These are phyloP conservation scores for Heteronetta atricapilla DNA, from an alignment of 2,113 vertebrate species.

Conservation along the genomic window DNA sequence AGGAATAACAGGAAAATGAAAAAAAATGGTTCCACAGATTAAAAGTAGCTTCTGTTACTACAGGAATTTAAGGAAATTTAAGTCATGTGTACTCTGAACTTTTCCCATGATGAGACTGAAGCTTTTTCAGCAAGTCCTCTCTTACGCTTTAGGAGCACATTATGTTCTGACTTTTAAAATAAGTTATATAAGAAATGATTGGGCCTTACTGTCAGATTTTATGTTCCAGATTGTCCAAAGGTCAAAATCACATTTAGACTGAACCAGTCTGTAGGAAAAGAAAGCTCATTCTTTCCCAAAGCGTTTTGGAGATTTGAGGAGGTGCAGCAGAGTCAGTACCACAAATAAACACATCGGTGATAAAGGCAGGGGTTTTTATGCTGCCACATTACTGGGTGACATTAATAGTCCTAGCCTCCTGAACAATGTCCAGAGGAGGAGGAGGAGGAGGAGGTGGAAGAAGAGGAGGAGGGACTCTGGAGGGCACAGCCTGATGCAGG, in stretches of 20 bases:
- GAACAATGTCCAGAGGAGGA: neutral
- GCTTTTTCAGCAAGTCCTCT: neutral
- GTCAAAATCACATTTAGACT: neutral
- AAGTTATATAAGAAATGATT: neutral
- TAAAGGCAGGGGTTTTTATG: neutral
- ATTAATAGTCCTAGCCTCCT: neutral
- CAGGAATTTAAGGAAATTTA: neutral
- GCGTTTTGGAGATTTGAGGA: neutral
- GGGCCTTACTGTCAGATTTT: neutral
- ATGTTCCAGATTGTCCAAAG: neutral
- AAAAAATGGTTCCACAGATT: neutral
- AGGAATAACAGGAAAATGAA: neutral
- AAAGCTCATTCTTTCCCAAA: neutral
- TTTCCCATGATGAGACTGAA: neutral
- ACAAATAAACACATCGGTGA: neutral
- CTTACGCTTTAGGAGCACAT: neutral
- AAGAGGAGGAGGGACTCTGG: neutral
- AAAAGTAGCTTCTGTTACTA: neutral
- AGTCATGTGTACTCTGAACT: neutral
- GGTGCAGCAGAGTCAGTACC: neutral
- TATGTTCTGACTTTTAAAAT: neutral
- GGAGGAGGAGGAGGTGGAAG: neutral
- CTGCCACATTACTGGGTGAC: neutral
- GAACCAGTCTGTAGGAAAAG: neutral
- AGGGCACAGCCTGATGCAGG: neutral